A percentile compares a stretch with the other conserved stretches of the same genome.
Conservation (phyloP, 2,113 vertebrate genomes). For the Asarcornis scutulata region DNA sequence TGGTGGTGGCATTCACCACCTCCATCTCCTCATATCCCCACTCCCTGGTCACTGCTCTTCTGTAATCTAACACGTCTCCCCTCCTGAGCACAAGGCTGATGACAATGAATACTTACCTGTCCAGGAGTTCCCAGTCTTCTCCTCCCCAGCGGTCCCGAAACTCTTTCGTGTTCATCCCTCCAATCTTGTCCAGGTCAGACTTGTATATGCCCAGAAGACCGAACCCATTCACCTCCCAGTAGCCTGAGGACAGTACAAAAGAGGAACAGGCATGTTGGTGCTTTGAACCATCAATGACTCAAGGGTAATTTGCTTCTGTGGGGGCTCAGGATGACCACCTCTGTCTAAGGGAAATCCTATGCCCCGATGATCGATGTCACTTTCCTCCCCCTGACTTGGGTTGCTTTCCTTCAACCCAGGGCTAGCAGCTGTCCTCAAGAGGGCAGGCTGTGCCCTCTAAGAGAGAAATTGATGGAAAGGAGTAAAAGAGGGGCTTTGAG, state of each 20-base stretch:
- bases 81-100: neutral
- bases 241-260: slow-evolving; percentile 78
- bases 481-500: neutral
- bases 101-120: slow-evolving; percentile 81
- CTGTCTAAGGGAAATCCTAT: neutral
- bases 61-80: neutral
- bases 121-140: slow-evolving; percentile 97
- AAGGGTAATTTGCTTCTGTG: neutral
- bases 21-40: neutral
- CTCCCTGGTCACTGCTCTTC: neutral
- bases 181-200: slow-evolving; percentile 89
- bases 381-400: neutral
- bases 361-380: neutral
- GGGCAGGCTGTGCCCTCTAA: neutral
- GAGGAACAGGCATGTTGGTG: neutral
- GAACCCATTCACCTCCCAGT: slow-evolving; percentile 97
- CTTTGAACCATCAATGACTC: neutral
- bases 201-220: slow-evolving; percentile 96
- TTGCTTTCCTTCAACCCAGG: neutral
- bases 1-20: neutral
- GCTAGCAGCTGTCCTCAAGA: neutral
- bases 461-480: neutral
- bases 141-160: slow-evolving; percentile 93
- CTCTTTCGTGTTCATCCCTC: slow-evolving; percentile 96
- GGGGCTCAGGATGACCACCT: neutral